Evolutionary conservation across 2,113 vertebrate genomes (phyloP).

Genomic region (Malurus cyaneus): DNA sequence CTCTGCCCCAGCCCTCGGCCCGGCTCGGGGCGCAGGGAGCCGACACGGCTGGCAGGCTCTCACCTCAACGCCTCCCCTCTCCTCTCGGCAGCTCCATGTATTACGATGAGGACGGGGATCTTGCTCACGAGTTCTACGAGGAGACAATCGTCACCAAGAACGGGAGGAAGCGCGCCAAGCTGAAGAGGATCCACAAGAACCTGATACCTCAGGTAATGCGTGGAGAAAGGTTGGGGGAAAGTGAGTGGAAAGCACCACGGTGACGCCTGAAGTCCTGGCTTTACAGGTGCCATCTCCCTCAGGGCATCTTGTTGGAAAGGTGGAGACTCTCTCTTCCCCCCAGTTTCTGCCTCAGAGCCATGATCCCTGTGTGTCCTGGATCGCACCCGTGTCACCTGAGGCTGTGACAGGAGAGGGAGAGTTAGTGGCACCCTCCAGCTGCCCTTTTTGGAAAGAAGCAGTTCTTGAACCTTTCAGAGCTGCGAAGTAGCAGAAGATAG

Average conservation of each 20-base stretch:
- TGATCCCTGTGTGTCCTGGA: neutral
- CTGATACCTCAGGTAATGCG: constrained; percentile 92
- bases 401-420: neutral
- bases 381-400: neutral
- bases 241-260: rapidly evolving
- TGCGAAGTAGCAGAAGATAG: neutral
- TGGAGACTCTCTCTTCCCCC: neutral
- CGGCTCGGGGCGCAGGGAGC: neutral
- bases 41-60: neutral
- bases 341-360: neutral
- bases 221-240: neutral
- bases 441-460: rapidly evolving
- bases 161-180: constrained; percentile 92
- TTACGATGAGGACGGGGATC: constrained; percentile 95
- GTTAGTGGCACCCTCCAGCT: neutral
- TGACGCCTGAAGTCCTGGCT: neutral
- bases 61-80: neutral
- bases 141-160: constrained; percentile 97
- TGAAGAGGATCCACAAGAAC: constrained; percentile 96
- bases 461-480: neutral
- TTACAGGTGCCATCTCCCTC: neutral
- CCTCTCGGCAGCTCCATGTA: constrained; percentile 87
- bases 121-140: constrained; percentile 98
- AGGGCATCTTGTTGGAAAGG: neutral
- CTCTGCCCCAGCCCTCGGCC: neutral